These are phyloP conservation scores for Andrena haemorrhoa DNA, from an alignment of 2,888 invertebrate species.

Conservation along the genomic window DNA sequence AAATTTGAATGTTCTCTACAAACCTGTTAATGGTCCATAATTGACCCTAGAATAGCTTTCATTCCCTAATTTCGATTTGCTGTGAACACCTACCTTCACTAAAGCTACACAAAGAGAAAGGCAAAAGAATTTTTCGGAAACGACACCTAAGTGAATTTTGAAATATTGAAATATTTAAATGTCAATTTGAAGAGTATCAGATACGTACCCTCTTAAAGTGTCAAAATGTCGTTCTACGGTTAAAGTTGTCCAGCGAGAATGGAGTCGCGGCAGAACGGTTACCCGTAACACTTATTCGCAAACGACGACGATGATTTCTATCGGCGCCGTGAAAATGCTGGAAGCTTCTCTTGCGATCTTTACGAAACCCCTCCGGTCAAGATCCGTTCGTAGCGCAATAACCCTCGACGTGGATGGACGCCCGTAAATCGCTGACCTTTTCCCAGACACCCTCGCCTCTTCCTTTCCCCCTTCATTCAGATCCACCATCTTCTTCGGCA, in stretches of 20 bases:
- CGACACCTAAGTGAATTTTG: too few relatives aligned
- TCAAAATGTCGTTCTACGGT: slow-evolving; percentile 14
- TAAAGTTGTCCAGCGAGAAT: slow-evolving; percentile 20
- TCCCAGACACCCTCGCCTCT: slow-evolving; percentile 24
- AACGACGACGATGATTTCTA: slow-evolving; percentile 51
- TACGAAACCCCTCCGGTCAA: slow-evolving; percentile 1
- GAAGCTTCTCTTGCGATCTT: background rate
- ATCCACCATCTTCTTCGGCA: background rate
- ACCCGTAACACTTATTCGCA: slow-evolving; percentile 29
- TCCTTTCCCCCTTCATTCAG: background rate
- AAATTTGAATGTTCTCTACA: too few relatives aligned
- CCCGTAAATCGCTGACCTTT: slow-evolving; percentile 64
- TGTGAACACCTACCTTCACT: too few relatives aligned
- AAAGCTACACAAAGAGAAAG: too few relatives aligned
- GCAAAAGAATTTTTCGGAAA: too few relatives aligned
- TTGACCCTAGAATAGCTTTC: too few relatives aligned
- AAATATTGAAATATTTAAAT: too few relatives aligned
- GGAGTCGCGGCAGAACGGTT: background rate
- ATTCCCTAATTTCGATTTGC: too few relatives aligned
- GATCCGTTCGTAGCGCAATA: slow-evolving; percentile 20
- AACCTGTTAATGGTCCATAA: too few relatives aligned
- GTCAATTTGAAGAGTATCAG: too few relatives aligned
- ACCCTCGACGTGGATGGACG: slow-evolving; percentile 48
- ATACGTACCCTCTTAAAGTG: too few relatives aligned
- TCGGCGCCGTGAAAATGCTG: slow-evolving; percentile 20